A percentile compares a stretch with the other conserved stretches of the same genome.
phyloP scores from a whole-genome alignment of 2,888 invertebrate genomes.

The Serrognathus titanus region DNA sequence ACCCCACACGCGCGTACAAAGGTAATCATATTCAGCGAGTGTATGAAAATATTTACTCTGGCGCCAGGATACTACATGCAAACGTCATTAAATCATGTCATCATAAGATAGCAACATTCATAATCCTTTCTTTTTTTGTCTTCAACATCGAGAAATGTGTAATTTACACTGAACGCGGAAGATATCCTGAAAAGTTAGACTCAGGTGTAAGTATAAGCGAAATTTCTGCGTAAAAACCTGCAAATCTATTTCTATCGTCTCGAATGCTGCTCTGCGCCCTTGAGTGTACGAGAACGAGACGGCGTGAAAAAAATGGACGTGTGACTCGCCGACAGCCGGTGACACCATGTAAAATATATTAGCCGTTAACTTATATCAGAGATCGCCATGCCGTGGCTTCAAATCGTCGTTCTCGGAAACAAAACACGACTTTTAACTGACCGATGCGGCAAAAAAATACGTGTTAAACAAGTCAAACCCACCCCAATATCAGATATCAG shows the following conservation, averaged over 20 bases:
- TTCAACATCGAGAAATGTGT: no score
- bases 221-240: no score
- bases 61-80: conserved; percentile 31
- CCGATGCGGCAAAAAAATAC: conserved; percentile 29
- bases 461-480: conserved; percentile 24
- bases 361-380: conserved; percentile 41
- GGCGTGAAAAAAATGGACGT: conserved; percentile 37
- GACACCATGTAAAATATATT: conserved; percentile 42
- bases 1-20: not conserved
- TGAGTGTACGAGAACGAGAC: conserved; percentile 30
- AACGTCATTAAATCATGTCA: conserved; percentile 26
- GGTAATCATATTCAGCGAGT: conserved; percentile 9
- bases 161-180: no score
- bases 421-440: conserved; percentile 36
- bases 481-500: conserved; percentile 2
- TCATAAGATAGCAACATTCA: no score
- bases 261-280: conserved; percentile 23
- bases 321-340: conserved; percentile 33
- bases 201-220: no score
- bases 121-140: no score
- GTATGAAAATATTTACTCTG: conserved; percentile 33
- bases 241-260: no score
- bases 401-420: conserved; percentile 37
- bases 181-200: no score
- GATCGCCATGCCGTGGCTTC: conserved; percentile 39